Base-by-base conservation (phyloP, 1,140 invertebrate species). In the Parasteatoda tepidariorum region DNA sequence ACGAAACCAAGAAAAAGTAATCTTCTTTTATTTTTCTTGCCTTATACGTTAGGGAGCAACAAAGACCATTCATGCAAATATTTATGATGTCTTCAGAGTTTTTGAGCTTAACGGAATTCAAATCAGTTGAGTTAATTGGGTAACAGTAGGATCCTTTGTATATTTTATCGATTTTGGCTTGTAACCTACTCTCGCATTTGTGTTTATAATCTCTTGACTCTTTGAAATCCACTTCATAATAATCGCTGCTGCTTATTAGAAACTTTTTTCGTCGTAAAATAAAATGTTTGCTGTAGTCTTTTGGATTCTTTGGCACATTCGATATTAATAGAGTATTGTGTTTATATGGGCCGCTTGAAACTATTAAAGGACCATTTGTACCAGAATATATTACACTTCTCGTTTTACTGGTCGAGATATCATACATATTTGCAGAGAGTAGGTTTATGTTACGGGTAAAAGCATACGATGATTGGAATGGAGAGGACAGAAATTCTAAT, bases 401-500 rank as follows among this genome's bases (percentile, higher is more conserved):
- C 18, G 13, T 5, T n/a, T 33, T 38, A n/a, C 64, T 5, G 64
- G 64, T 26, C 9, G 13, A 22, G 0, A 91, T 90, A 4, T 84
- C 28, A 15, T 67, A 33, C 6, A n/a, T 67, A 67, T 67, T 67
- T 5, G 93, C 88, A 0, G 88, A 90, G 7, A 93, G 86, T 1
- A 93, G 87, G 85, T 92, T 93, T 0, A 92, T 90, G 7, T 91
- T 87, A 30, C 91, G 89, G 0, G 88, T 88, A 18, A 88, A 89
- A 0, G 92, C 89, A 4, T 13, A 48, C 89, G 92, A 93, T 3
- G 89, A 89, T 3, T 89, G 87, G 85, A 92, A 92, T 7, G 88
- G 90, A 85, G 91, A 88, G 70, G 90, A 85, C 9, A 90, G 88
- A 84, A 5, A 31, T 4, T 95, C 88, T 86, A 94, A 94, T 1